Percentiles rank a stretch among this genome's conserved stretches.
Evolutionary conservation across 2,888 invertebrate species (phyloP).

Genomic region (Drosophila emarginata): DNA sequence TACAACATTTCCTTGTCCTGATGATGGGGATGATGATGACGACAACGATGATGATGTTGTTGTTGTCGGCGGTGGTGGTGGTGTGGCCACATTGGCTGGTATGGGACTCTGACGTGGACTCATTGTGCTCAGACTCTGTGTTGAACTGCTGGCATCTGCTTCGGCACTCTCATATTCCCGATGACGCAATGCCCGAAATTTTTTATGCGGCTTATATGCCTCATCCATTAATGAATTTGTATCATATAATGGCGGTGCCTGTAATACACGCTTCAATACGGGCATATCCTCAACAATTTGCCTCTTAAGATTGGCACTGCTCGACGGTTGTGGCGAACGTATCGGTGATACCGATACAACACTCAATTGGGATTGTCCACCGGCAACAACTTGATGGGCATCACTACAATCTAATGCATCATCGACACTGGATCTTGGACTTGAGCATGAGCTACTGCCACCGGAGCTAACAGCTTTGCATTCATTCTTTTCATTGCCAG

Average conservation of each 20-base stretch:
- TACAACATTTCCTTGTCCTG: no score
- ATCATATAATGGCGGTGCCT: conserved; percentile 95
- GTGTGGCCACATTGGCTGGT: conserved; percentile 66
- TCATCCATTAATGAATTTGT: conserved; percentile 96
- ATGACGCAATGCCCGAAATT: conserved; percentile 92
- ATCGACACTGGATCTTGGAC: conserved; percentile 92
- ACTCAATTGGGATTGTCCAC: conserved; percentile 56
- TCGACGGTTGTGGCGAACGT: conserved; percentile 81
- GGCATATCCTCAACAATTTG: conserved; percentile 94
- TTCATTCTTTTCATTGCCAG: conserved; percentile 94
- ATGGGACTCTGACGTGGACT: conserved; percentile 74
- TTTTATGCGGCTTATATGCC: conserved; percentile 97
- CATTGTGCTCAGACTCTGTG: conserved; percentile 67
- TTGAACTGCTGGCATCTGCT: conserved; percentile 84
- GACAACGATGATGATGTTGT: conserved; percentile 45
- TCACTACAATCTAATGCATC: conserved; percentile 87
- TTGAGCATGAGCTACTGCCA: conserved; percentile 91
- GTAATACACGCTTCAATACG: conserved; percentile 94
- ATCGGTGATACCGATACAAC: conserved; percentile 78
- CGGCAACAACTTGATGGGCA: conserved; percentile 56
- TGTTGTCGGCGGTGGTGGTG: conserved; percentile 55
- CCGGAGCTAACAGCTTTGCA: conserved; percentile 89
- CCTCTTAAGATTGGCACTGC: conserved; percentile 80
- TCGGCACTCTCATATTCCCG: conserved; percentile 91
- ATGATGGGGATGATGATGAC: conserved; percentile 32